Conservation (phyloP, 2,888 invertebrate species). For the Phrixothrix hirtus region DNA sequence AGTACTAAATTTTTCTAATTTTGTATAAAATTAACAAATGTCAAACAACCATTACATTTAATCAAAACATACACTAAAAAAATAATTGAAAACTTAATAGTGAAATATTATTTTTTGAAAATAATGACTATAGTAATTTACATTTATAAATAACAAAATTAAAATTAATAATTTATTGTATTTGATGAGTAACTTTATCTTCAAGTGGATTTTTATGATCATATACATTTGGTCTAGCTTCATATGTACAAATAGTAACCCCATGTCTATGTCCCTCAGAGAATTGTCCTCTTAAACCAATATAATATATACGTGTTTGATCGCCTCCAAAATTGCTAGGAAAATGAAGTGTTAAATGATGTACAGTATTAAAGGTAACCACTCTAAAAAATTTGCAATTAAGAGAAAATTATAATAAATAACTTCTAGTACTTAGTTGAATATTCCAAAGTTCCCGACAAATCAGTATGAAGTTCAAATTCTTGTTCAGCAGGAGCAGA, state of each 20-base stretch:
- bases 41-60: no score
- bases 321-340: conserved; percentile 86
- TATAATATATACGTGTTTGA: conserved; percentile 86
- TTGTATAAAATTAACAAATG: no score
- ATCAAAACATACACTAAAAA: no score
- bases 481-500: conserved; percentile 78
- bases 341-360: conserved; percentile 89
- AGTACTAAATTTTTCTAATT: no score
- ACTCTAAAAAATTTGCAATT: conserved; percentile 65
- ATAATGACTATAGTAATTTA: no score
- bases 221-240: conserved; percentile 78
- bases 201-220: conserved; percentile 78
- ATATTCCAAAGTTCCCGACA: conserved; percentile 82
- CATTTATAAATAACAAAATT: neutral
- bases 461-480: conserved; percentile 83
- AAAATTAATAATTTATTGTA: conserved; percentile 56
- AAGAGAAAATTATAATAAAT: neutral
- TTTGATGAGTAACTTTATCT: conserved; percentile 63
- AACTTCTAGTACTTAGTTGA: conserved; percentile 71
- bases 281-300: conserved; percentile 94
- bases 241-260: conserved; percentile 90
- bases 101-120: no score
- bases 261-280: conserved; percentile 82
- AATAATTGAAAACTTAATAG: no score
- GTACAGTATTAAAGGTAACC: conserved; percentile 87